These are phyloP conservation scores for Calvadosia cruxmelitensis DNA, from an alignment of 30 jellyfish, hydroid and myxozoan species.

Conservation along the genomic window DNA sequence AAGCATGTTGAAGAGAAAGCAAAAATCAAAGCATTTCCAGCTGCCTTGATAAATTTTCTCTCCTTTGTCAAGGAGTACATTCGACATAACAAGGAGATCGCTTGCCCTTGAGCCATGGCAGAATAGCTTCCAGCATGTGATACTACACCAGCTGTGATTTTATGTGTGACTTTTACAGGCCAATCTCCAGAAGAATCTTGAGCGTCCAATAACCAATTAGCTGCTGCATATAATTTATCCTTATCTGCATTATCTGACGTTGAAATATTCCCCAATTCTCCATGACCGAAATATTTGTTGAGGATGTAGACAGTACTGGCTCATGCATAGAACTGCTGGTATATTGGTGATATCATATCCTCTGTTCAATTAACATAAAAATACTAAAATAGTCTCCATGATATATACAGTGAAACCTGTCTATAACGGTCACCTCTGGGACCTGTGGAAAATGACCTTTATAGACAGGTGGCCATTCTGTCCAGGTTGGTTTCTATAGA, in stretches of 20 bases:
- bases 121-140: slow-evolving; percentile 72
- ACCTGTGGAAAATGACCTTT: no score
- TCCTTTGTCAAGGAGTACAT: slow-evolving; percentile 40
- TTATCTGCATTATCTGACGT: slow-evolving; percentile 19
- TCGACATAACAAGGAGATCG: slow-evolving; percentile 72
- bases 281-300: not conserved
- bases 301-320: no score
- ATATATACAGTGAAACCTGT: no score
- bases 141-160: slow-evolving; percentile 12
- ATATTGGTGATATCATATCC: no score
- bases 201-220: slow-evolving; percentile 57
- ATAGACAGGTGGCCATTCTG: no score
- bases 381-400: no score
- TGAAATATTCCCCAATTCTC: not conserved
- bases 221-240: slow-evolving; percentile 51
- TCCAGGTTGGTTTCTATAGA: no score
- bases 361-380: no score
- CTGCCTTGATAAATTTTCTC: slow-evolving; percentile 40
- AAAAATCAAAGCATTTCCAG: no score
- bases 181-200: slow-evolving; percentile 83
- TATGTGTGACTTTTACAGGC: slow-evolving; percentile 63
- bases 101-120: slow-evolving; percentile 97
- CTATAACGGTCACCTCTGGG: no score
- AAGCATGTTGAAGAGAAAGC: no score
- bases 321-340: no score